Evolutionary conservation across 2,797 vertebrate genomes (phyloP), one percentile per base, ranked within the genome.

Genomic region (Caiman crocodilus): DNA sequence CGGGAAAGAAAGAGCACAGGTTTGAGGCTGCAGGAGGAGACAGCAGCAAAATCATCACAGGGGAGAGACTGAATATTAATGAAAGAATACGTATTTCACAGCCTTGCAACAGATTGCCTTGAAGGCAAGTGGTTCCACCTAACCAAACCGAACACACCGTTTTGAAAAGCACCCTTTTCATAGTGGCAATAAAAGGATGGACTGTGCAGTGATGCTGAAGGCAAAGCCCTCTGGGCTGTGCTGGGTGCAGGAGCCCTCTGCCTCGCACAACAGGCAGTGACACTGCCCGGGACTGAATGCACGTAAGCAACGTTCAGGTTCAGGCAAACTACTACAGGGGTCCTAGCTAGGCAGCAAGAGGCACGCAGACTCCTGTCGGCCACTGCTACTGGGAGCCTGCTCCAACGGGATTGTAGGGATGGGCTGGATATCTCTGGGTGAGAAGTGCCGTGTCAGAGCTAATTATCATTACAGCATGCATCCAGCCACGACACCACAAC

Each of bases 401-500:
- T 61, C 6, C 0, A 1, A 23, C 0, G 4, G 87, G 3, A 73
- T 35, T 1, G 0, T 3, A 28, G 0, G 1, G 55, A 69, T 25
- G 3, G 10, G 10, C 25, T 5, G 0, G 25, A 56, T 55, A 59
- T 10, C 63, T 21, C 50, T 55, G 12, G 55, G 55, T 4, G 1
- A 42, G 60, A n/a, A 3, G 26, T 7, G 11, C 61, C 21, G 57
- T 1, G 8, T 20, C 59, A 2, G 42, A 55, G 25, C 12, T 65
- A 14, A 30, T 1, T 17, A 63, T 4, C 64, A 69, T 76, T 73
- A 7, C 13, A 76, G 67, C 32, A 18, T 57, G 26, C 17, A 21
- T 65, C 71, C 63, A 69, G 35, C 56, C 10, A 0, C 25, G 1
- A 76, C 60, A 42, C 21, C 3, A 0, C 67, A 35, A 81, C 32